Evolutionary conservation across 2,797 vertebrate genomes (phyloP).

Genomic region (Muscicapa striata): DNA sequence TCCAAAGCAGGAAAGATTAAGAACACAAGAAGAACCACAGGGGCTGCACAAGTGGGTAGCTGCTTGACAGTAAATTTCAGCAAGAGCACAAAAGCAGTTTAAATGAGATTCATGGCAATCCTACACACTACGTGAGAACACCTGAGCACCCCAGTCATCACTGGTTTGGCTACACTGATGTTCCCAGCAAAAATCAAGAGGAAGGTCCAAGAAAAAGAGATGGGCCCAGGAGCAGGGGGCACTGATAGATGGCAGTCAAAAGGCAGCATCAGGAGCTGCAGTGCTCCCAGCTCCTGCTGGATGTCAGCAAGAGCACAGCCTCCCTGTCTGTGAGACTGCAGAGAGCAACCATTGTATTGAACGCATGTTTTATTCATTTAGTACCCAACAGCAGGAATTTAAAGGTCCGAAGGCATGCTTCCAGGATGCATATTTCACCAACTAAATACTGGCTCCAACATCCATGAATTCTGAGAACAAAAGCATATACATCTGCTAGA

Average conservation of each 20-base stretch:
- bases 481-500: not conserved
- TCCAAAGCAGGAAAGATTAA: not conserved
- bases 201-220: not conserved
- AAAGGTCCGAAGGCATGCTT: not conserved
- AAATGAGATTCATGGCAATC: rapidly evolving
- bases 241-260: not conserved
- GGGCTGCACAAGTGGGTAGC: not conserved
- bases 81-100: not conserved
- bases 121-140: not conserved
- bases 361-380: not conserved
- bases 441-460: not conserved
- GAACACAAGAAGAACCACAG: not conserved
- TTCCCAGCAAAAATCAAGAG: not conserved
- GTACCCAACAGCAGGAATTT: not conserved
- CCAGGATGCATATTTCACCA: not conserved
- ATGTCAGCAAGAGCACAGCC: not conserved
- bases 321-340: not conserved
- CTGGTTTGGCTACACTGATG: rapidly evolving
- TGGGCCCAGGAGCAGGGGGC: not conserved
- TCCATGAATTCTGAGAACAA: not conserved
- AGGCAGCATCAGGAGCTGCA: not conserved
- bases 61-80: not conserved
- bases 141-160: not conserved
- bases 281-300: not conserved
- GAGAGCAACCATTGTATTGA: not conserved